Base-by-base conservation (phyloP, 1,140 invertebrate genomes). In the Eumeta japonica region DNA sequence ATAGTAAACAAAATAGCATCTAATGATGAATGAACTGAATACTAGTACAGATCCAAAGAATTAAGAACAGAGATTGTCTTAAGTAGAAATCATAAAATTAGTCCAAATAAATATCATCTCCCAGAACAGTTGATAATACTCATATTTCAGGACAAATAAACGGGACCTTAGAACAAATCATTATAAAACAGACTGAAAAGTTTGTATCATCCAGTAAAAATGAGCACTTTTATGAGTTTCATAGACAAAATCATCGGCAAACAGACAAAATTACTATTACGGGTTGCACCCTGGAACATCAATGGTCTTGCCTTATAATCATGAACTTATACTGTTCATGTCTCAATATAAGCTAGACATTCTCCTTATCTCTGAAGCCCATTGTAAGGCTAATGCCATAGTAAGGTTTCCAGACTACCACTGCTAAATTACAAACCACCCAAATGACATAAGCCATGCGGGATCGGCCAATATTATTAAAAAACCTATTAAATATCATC, bases 371-470 rank as follows among this genome's bases (percentile, higher is more conserved):
- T 37, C 40, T 11, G 40, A 42, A 36, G 16, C 33, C 16, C 40
- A 42, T 27, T 27, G 12, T 15, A 42, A 34, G n/a, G 13, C 0
- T 3, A 16, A 10, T 16, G 28, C 10, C 18, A 1, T 4, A 12
- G n/a, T 37, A 5, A 37, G 15, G 1, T 37, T 42, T 15, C 2
- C 10, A 10, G 15, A 13, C 2, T 37, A 28, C 20, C 2, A 2
- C 29, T 12, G 32, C 2, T 33, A 42, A 14, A 4, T 10, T 7
- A 49, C 43, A 15, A 43, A 45, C 17, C 48, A 52, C 27, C 46
- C 46, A 9, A 42, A 42, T 24, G 40, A 37, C 7, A 51, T 35
- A 16, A 40, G 39, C 2, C 48, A 51, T 28, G 43, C 35, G 9
- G 51, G 46, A 3, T 34, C 46, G 1, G 43, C 31, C 1, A 39